Conservation (phyloP, 1,140 invertebrate species). For the Liolophura sinensis region DNA sequence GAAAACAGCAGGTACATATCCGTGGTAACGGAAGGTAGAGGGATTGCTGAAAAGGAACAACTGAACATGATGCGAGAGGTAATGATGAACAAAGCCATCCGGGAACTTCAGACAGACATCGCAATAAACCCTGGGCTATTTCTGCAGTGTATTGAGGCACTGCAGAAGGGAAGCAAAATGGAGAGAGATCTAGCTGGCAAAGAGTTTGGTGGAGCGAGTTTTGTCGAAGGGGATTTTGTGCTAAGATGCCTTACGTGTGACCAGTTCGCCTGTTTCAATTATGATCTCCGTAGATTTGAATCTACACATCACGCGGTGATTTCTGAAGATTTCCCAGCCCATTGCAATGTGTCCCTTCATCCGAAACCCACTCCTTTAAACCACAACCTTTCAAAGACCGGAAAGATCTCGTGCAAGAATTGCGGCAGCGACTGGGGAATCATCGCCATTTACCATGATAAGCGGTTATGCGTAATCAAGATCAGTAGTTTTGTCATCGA, state of each 20-base stretch:
- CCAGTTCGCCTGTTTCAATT: slow-evolving; percentile 29
- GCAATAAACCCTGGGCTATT: slow-evolving; percentile 8
- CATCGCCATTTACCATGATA: slow-evolving; percentile 16
- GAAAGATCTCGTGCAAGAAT: slow-evolving; percentile 34
- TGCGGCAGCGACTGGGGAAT: slow-evolving; percentile 41
- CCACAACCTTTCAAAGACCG: slow-evolving; percentile 17
- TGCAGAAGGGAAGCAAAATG: slow-evolving; percentile 29
- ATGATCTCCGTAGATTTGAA: slow-evolving; percentile 32
- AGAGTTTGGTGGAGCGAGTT: slow-evolving; percentile 10
- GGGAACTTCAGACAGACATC: slow-evolving; percentile 15
- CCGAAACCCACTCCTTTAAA: slow-evolving; percentile 10
- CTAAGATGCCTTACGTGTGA: slow-evolving; percentile 37
- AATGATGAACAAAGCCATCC: slow-evolving; percentile 43
- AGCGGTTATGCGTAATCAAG: slow-evolving; percentile 32
- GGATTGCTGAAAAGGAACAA: slow-evolving; percentile 36
- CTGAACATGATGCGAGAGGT: slow-evolving; percentile 37
- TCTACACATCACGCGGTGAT: slow-evolving; percentile 31
- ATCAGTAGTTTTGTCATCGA: slow-evolving; percentile 29
- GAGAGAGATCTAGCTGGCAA: slow-evolving; percentile 16
- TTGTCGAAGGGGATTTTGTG: slow-evolving; percentile 25
- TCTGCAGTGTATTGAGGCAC: slow-evolving; percentile 8
- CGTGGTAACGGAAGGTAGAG: slow-evolving; percentile 23
- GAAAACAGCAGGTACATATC: slow-evolving; percentile 33
- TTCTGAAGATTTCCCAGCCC: slow-evolving; percentile 20
- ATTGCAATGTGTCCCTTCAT: background rate